Evolutionary conservation across 1,140 invertebrate genomes (phyloP).

Genomic region (Zaprionus nigranus): DNA sequence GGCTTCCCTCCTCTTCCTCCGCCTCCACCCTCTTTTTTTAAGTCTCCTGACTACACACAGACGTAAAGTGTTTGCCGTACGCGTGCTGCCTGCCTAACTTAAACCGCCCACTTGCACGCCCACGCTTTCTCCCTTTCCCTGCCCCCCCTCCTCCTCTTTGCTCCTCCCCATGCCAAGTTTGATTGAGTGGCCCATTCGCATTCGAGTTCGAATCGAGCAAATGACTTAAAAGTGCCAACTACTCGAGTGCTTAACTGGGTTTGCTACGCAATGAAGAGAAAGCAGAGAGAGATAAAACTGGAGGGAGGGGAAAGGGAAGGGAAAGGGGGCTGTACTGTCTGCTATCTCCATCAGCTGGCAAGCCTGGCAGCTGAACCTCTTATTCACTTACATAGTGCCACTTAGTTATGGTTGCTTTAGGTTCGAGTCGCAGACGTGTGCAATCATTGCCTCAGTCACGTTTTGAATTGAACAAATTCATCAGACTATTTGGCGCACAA

Average conservation of each 20-base stretch:
- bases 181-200: conserved; percentile 72
- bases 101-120: too few species aligned
- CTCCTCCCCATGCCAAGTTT: conserved; percentile 29
- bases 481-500: conserved; percentile 59
- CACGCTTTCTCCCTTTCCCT: too few species aligned
- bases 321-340: neutral
- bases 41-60: conserved; percentile 18
- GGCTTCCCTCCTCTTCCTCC: conserved; percentile 4
- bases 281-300: neutral
- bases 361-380: conserved; percentile 48
- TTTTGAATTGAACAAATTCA: conserved; percentile 81
- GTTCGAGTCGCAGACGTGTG: conserved; percentile 54
- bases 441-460: conserved; percentile 81
- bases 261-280: conserved; percentile 15
- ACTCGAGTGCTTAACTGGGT: conserved; percentile 65
- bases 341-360: conserved; percentile 41
- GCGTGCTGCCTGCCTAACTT: conserved; percentile 60
- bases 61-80: conserved; percentile 65
- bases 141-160: too few species aligned
- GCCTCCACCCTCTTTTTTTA: conserved; percentile 16
- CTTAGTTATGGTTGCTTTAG: conserved; percentile 66
- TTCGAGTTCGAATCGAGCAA: conserved; percentile 78
- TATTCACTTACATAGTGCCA: conserved; percentile 80
- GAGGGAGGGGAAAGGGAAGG: neutral
- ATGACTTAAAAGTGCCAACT: conserved; percentile 82